Percentiles rank a stretch among this genome's conserved stretches.
Evolutionary conservation across 53 echinoderm and acorn worm genomes (phyloP).

Genomic region (Actinopyga echinites): DNA sequence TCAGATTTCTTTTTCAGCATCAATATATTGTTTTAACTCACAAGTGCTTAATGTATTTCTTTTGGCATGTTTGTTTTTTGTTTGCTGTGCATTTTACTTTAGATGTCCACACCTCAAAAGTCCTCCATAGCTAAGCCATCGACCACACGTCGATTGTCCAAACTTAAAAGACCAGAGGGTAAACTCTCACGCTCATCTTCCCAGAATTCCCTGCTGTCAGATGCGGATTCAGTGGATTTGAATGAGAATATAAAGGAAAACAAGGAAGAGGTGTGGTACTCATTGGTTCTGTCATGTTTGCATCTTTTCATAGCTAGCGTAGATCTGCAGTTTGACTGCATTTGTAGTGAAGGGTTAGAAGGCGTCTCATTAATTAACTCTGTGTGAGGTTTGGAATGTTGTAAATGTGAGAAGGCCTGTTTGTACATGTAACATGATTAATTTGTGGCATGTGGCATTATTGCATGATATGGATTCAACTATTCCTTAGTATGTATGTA

Average conservation of each 20-base stretch:
- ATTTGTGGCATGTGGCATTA: no score
- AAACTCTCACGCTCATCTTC: conserved; percentile 45
- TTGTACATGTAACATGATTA: no score
- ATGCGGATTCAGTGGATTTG: conserved; percentile 44
- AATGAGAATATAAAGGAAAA: conserved; percentile 33
- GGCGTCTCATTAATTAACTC: no score
- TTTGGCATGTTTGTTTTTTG: conserved; percentile 35
- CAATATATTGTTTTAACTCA: not conserved
- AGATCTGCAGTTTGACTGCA: no score
- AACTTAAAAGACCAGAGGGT: conserved; percentile 28
- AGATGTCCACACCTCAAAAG: conserved; percentile 16
- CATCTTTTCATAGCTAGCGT: not conserved
- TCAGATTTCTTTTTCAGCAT: no score
- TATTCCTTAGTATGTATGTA: no score
- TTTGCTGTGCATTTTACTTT: conserved; percentile 31
- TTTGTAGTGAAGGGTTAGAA: no score
- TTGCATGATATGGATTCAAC: no score
- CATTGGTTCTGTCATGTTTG: not conserved
- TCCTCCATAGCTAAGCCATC: conserved; percentile 34
- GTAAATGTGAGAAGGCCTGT: no score
- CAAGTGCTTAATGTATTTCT: conserved; percentile 26
- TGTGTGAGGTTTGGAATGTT: no score
- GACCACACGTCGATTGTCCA: not conserved
- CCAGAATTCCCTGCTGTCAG: conserved; percentile 49
- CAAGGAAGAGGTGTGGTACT: conserved; percentile 46